Evolutionary conservation across 1,140 invertebrate species (phyloP), one percentile per base, ranked within the genome.

Genomic region (Pseudomyrmex concolor): DNA sequence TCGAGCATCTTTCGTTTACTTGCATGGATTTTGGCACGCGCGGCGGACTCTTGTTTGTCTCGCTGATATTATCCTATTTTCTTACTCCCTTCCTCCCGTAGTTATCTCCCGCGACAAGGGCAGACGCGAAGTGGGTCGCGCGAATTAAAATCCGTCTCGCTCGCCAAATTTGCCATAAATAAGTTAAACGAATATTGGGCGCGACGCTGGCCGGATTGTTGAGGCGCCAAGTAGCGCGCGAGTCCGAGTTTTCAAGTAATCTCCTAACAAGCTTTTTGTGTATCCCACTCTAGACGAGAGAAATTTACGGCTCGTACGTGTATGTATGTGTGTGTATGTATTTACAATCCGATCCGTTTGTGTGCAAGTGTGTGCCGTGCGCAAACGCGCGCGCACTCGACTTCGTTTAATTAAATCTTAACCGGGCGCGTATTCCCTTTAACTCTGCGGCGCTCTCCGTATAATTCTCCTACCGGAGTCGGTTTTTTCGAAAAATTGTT

Each of bases 1-100:
- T 84, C 70, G 19, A 78, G 34, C 77, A 83, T 88, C 84, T 88
- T 88, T 64, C 43, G 57, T 51, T 19, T 25, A n/a, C 3, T 57
- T 63, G 25, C 17, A 19, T 70, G 10, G 60, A 83, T 74, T 88
- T 88, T 88, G 84, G 87, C 87, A 88, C 62, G 10, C 50, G 25
- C 34, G 12, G 57, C 22, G 12, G 0, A 19, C 8, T 62, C 15
- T 63, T 74, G 70, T 55, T 82, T 82, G 60, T 45, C 34, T 63
- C 57, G 15, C 25, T 25, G 17, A 25, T 34, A 82, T 74, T 82
- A 82, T 74, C 17, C 57, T 74, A 82, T 50, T 82, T 82, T 74
- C 19, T 63, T 74, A 82, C 2, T 34, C 34, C 76, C 25, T 25
- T 25, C 34, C 34, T 19, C n/a, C 25, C 3, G 1, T 8, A 78